Conservation (phyloP, 2,113 vertebrate species). For the Salminus brasiliensis region DNA sequence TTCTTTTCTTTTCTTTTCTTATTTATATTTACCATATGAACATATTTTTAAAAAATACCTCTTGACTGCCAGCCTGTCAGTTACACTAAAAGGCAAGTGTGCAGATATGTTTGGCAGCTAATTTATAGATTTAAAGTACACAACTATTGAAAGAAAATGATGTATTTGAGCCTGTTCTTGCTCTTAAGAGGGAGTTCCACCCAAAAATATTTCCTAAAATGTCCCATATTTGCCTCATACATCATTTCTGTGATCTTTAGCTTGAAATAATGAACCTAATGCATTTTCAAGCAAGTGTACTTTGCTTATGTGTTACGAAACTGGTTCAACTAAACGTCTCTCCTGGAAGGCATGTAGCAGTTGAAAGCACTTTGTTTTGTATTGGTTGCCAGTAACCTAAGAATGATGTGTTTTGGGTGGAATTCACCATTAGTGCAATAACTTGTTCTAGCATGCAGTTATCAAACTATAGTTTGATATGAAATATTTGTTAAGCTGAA, state of each 20-base stretch:
- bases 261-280: too few species aligned
- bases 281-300: not conserved
- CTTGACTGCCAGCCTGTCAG: conserved; percentile 70
- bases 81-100: conserved; percentile 65
- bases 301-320: not conserved
- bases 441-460: conserved; percentile 55
- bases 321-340: too few species aligned
- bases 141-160: conserved; percentile 26
- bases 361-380: not conserved
- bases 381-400: not conserved
- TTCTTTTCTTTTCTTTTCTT: too few species aligned
- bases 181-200: conserved; percentile 7
- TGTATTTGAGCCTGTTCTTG: not conserved
- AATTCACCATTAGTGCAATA: conserved; percentile 19
- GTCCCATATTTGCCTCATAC: not conserved
- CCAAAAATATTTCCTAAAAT: not conserved
- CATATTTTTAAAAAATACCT: conserved; percentile 69
- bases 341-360: conserved; percentile 47
- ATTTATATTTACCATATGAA: conserved; percentile 22
- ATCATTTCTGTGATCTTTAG: not conserved
- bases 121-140: conserved; percentile 52
- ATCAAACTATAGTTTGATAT: conserved; percentile 48
- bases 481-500: conserved; percentile 13
- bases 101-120: conserved; percentile 75
- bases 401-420: not conserved